phyloP scores from a whole-genome alignment of 1,140 invertebrate genomes.

The Rhizoglyphus robini region DNA sequence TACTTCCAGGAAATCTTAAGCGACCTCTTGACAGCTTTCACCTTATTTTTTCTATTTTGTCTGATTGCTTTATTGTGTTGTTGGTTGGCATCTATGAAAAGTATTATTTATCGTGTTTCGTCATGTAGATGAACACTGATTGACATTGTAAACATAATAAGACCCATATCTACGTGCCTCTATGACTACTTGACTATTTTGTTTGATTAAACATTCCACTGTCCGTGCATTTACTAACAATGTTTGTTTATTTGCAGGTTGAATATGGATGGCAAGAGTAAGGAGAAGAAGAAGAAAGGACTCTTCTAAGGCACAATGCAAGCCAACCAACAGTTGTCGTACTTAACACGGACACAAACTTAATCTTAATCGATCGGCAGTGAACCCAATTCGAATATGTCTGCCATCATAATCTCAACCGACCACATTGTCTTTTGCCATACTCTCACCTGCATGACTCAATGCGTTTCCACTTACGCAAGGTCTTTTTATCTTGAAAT shows the following conservation, averaged over 20 bases:
- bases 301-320: not conserved
- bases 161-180: not conserved
- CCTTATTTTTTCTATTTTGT: not conserved
- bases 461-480: no score
- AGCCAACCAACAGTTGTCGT: no score
- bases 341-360: no score
- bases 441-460: no score
- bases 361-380: no score
- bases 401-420: no score
- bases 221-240: not conserved
- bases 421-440: no score
- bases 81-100: not conserved
- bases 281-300: conserved; percentile 20
- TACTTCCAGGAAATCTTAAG: not conserved
- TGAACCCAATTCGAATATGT: no score
- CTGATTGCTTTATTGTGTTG: not conserved
- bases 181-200: not conserved
- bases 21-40: not conserved
- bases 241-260: not conserved
- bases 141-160: not conserved
- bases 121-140: not conserved
- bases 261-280: conserved; percentile 13
- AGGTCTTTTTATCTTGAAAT: no score
- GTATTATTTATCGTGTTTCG: not conserved
- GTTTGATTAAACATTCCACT: not conserved